Base-by-base conservation (phyloP, 2,113 vertebrate species). In the Zosterops borbonicus region DNA sequence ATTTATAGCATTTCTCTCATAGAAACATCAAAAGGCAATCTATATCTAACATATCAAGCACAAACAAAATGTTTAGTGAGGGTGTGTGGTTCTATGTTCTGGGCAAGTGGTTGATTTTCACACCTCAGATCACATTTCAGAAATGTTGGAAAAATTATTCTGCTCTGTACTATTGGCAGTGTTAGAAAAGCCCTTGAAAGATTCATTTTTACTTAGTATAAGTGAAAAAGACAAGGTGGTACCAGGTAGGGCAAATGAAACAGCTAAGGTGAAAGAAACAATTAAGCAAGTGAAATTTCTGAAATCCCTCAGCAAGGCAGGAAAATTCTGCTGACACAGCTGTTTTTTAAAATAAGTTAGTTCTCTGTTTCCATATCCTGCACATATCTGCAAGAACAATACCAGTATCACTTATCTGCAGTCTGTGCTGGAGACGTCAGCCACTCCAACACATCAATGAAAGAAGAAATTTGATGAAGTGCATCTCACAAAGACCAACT, bases 321-420 rank as follows among this genome's bases (percentile, higher is more conserved):
- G 6, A 87, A 85, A 84, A 84, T 92, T 92, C 55, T 95, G 82
- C 84, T 84, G 46, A 42, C n/a, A 42, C n/a, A 78, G 87, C 46
- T 77, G 37, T 25, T 59, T n/a, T 31, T 56, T 6, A 11, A 35
- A 74, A 74, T 21, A 77, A 80, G 59, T 84, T 80, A 53, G 8
- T 37, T 89, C 60, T 87, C 62, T 83, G 13, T 68, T 89, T 87
- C 67, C 55, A 56, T 85, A 68, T 82, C 63, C 84, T 90, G 65
- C 46, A 42, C 31, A 27, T 84, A 89, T 82, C 77, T 91, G 14
- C 71, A 77, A 58, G 81, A 92, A 89, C 75, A 78, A 84, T 47
- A 39, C 19, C 53, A 65, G 29, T 29, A 68, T 73, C 81, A 79
- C 58, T 89, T 79, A 49, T 70, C 68, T 62, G 55, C 64, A 84